Base-by-base conservation (phyloP, 2,888 invertebrate genomes). In the Tortrix viridana region DNA sequence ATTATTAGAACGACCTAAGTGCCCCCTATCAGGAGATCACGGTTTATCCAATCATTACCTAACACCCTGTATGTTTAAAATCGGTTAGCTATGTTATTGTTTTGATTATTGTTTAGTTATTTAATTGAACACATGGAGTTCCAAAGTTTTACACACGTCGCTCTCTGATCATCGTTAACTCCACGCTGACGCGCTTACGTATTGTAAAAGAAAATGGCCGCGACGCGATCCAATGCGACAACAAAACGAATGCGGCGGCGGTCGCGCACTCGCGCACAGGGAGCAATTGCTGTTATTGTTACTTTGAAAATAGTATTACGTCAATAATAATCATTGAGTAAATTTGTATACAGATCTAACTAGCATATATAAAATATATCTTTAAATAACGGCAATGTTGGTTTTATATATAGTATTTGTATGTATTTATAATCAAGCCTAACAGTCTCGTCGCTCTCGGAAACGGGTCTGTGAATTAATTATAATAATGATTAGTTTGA, bases 161-260 rank as follows among this genome's bases (percentile, higher is more conserved):
- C 50, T 50, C 59, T 19, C 41, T 41, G 44, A 46, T 38, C 56
- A 46, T 50, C 19, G 61, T 56, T 37, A 44, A 72, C 76, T 74
- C 16, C 71, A 69, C 71, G 73, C 75, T 76, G 79, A 80, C 80
- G 81, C 79, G 74, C 43, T 48, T 48, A 55, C 49, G 55, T 60
- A 41, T 55, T 80, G 73, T 74, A 75, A 77, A 79, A 81, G 76
- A 82, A 82, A 81, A 84, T 82, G 82, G 83, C 82, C 72, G 77
- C 80, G 69, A 71, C 72, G 77, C 80, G 69, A 71, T 67, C 69
- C 69, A 67, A 69, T 71, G 68, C 65, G 69, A 73, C 71, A 69
- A 60, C 47, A 67, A 66, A 60, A 49, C 49, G 43, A 46, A 46
- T 54, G 56, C 50, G 44, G 43, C 20, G 32, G 32, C 20, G 48